phyloP scores from a whole-genome alignment of 2,797 vertebrate genomes.

The Natrix natrix region DNA sequence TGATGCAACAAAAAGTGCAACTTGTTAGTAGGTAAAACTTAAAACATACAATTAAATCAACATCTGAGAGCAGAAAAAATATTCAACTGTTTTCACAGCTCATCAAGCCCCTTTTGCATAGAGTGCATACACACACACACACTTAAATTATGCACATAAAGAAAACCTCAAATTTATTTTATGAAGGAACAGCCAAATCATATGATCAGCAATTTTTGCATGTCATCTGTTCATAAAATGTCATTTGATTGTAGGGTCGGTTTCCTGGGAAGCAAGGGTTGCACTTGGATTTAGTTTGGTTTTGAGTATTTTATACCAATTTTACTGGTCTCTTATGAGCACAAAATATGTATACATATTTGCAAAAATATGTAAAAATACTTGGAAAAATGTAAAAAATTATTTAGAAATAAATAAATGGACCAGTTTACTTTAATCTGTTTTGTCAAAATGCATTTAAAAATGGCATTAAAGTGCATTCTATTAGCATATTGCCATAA shows the following conservation, averaged over 20 bases:
- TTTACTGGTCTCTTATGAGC: not conserved
- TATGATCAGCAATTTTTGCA: not conserved
- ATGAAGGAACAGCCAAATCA: not conserved
- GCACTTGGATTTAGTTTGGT: not conserved
- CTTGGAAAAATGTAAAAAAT: not conserved
- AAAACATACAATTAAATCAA: not conserved
- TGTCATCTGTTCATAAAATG: not conserved
- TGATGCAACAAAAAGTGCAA: not conserved
- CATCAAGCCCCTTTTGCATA: not conserved
- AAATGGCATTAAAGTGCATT: not conserved
- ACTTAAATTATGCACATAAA: not conserved
- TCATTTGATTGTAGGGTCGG: not conserved
- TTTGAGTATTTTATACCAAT: not conserved
- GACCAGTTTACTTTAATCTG: not conserved
- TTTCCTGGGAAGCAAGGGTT: not conserved
- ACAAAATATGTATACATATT: not conserved
- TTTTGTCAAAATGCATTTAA: not conserved
- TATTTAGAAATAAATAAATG: not conserved
- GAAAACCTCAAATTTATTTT: not conserved
- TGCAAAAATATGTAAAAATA: not conserved
- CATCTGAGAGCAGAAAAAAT: not conserved
- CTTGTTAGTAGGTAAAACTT: rapidly evolving
- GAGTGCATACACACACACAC: not conserved
- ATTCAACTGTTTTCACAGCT: not conserved
- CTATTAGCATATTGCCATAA: slow-evolving; percentile 8